phyloP scores from a whole-genome alignment of 2,113 vertebrate genomes.

The Leucoraja erinaceus region DNA sequence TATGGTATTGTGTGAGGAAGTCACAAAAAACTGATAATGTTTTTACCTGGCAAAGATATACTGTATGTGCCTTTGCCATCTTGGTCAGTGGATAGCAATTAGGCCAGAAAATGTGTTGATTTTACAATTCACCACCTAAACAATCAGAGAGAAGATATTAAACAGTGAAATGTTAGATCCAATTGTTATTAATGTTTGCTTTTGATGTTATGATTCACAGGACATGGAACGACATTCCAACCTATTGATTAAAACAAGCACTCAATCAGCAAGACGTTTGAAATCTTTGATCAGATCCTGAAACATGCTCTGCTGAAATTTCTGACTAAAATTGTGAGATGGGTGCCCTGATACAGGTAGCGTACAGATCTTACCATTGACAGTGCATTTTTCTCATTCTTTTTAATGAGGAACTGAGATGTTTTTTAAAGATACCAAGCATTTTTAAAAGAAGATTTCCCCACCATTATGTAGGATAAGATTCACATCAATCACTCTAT shows the following conservation, averaged over 20 bases:
- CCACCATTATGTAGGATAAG: no score
- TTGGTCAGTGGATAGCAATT: not conserved
- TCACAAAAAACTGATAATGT: not conserved
- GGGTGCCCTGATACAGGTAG: slow-evolving; percentile 18
- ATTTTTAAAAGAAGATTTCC: not conserved
- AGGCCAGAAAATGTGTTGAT: not conserved
- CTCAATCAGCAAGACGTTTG: slow-evolving; percentile 1
- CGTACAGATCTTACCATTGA: not conserved
- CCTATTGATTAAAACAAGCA: not conserved
- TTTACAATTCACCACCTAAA: not conserved
- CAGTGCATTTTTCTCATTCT: not conserved
- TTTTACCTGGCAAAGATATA: not conserved
- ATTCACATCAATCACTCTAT: not conserved
- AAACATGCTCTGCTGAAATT: slow-evolving; percentile 7
- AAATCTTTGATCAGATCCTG: slow-evolving; percentile 8
- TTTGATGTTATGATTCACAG: slow-evolving; percentile 10
- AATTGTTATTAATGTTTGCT: not conserved
- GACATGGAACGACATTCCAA: not conserved
- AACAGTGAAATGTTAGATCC: not conserved
- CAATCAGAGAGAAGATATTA: not conserved
- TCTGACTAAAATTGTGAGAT: not conserved
- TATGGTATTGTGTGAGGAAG: not conserved
- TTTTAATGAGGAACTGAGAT: not conserved
- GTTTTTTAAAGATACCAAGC: not conserved
- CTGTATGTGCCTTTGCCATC: not conserved